Evolutionary conservation across 2,797 vertebrate genomes (phyloP).

Genomic region (Danio aesculapii): DNA sequence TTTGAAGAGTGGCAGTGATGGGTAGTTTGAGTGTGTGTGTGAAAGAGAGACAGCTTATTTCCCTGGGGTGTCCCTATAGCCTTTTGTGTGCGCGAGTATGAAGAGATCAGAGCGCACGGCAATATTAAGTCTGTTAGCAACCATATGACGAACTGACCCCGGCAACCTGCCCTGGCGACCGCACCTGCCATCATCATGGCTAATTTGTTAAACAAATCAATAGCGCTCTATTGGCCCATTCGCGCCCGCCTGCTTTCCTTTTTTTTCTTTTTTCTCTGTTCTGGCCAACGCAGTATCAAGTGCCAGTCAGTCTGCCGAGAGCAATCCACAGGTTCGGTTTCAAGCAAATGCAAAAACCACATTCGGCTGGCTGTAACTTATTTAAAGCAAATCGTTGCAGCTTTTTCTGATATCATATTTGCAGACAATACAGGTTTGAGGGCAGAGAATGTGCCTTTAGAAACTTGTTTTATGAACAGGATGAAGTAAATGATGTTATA

Average conservation of each 20-base stretch:
- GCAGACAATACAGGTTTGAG: not conserved
- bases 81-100: conserved; percentile 82
- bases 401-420: not conserved
- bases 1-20: conserved; percentile 78
- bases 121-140: conserved; percentile 86
- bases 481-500: not conserved
- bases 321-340: conserved; percentile 50
- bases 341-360: conserved; percentile 25
- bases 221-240: conserved; percentile 73
- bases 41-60: conserved; percentile 81
- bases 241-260: conserved; percentile 50
- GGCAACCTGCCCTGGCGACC: conserved; percentile 70
- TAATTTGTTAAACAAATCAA: conserved; percentile 90
- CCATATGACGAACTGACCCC: conserved; percentile 84
- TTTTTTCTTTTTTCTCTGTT: conserved; percentile 38
- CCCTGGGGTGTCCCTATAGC: conserved; percentile 83
- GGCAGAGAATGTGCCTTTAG: not conserved
- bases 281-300: conserved; percentile 42
- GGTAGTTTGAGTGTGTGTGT: conserved; percentile 48
- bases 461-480: not conserved
- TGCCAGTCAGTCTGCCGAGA: conserved; percentile 45
- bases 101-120: conserved; percentile 82
- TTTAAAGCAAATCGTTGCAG: not conserved
- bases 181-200: conserved; percentile 83
- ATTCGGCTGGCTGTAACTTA: not conserved